Evolutionary conservation across 1,140 invertebrate species (phyloP).

Genomic region (Lithobius niger): DNA sequence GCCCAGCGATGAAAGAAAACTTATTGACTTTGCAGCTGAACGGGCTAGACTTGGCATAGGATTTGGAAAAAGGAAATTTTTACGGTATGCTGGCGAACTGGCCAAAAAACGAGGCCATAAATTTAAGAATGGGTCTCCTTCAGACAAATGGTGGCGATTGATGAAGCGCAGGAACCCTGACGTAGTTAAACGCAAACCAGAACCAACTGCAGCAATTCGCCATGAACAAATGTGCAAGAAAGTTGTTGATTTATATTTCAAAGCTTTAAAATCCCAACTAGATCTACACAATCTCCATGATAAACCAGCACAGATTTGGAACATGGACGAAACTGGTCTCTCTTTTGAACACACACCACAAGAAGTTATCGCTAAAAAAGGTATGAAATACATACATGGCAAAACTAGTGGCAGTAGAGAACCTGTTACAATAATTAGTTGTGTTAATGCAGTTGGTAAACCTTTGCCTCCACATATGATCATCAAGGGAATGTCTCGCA

Average conservation of each 20-base stretch:
- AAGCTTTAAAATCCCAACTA: neutral
- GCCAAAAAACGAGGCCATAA: neutral
- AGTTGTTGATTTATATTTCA: neutral
- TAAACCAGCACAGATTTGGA: neutral
- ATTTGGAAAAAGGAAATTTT: constrained; percentile 5
- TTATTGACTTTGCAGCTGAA: neutral
- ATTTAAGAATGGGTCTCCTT: constrained; percentile 3
- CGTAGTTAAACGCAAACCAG: constrained; percentile 3
- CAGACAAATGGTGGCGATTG: constrained; percentile 2
- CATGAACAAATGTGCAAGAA: neutral
- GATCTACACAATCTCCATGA: neutral
- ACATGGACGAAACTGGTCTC: constrained; percentile 5
- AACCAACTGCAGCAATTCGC: constrained; percentile 2
- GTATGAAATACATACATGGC: constrained; percentile 3
- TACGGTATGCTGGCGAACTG: neutral
- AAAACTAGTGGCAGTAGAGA: constrained; percentile 10
- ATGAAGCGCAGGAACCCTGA: neutral
- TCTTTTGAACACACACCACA: neutral
- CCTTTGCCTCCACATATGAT: constrained; percentile 1
- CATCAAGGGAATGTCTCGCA: neutral
- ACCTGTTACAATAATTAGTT: constrained; percentile 3
- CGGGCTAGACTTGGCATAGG: neutral
- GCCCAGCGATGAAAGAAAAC: neutral
- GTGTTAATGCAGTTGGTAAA: neutral
- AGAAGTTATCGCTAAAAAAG: constrained; percentile 11